A percentile compares a stretch with the other conserved stretches of the same genome.
These are phyloP conservation scores for Halocaridina rubra DNA, from an alignment of 2,888 invertebrate genomes.

Conservation along the genomic window DNA sequence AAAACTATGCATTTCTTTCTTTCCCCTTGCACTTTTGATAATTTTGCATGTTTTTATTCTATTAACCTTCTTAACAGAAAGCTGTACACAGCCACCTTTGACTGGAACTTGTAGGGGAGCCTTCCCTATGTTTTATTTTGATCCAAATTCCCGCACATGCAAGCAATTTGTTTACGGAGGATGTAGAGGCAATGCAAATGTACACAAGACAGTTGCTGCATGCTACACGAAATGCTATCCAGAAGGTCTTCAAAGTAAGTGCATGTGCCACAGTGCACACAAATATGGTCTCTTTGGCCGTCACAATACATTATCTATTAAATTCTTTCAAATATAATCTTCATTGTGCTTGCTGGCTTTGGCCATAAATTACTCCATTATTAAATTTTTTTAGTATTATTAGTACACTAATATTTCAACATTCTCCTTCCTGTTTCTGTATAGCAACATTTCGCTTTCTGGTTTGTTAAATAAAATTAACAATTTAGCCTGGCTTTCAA, in stretches of 20 bases:
- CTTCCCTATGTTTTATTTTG: conserved; percentile 68
- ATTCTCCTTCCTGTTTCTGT: neutral
- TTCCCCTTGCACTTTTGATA: neutral
- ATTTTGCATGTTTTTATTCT: neutral
- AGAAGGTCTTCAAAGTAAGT: conserved; percentile 8
- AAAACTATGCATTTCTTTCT: neutral
- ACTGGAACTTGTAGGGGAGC: conserved; percentile 66
- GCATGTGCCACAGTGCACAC: too few relatives aligned
- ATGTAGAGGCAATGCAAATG: conserved; percentile 71
- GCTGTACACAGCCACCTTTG: conserved; percentile 62
- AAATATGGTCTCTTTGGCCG: neutral
- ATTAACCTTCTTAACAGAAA: neutral
- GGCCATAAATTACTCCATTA: too few relatives aligned
- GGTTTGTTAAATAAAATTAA: too few relatives aligned
- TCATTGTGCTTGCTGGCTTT: neutral
- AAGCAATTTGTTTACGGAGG: conserved; percentile 70
- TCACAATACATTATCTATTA: neutral
- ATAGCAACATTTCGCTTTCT: too few relatives aligned
- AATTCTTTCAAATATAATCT: neutral
- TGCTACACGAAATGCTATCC: conserved; percentile 65
- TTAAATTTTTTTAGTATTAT: neutral
- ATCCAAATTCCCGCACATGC: conserved; percentile 67
- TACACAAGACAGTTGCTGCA: conserved; percentile 67
- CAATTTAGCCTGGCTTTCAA: too few relatives aligned
- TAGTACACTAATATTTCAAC: neutral